Evolutionary conservation across 92 coral and sea anemone genomes (phyloP), one percentile per base, ranked within the genome.

Genomic region (Porites lobata): DNA sequence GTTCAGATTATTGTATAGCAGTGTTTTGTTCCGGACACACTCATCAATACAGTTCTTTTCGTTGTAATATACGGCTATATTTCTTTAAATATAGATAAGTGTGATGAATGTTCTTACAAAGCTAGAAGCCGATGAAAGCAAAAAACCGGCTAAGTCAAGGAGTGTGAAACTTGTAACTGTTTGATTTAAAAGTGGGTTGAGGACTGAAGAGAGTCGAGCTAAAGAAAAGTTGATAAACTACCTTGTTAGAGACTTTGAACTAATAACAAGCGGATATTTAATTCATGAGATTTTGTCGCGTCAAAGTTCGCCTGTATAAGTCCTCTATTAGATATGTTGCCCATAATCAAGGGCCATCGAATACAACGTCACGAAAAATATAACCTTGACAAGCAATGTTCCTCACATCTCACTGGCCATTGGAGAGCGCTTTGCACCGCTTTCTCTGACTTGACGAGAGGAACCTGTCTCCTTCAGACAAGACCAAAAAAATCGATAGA

Each of bases 331-430:
- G 56, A 17, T 70, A 64, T 19, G 63, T 54, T 17, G 65, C 67
- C 68, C 50, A 51, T 6, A 79, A 3, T 80, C 85, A 67, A 75
- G 78, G 78, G 63, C 43, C 78, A 75, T 75, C 54, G 52, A 80
- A 58, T 17, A n/a, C n/a, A 67, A 64, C 75, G 38, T 82, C 86
- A 82, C 86, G 86, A 75, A 81, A 69, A 59, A 72, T 70, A 71
- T 59, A 79, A 47, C 68, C 58, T 19, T 53, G 47, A 50, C 78
- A 53, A 17, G 14, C 32, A 52, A 59, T 75, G 43, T 21, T 51
- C 43, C 11, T 50, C 64, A 75, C 29, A 75, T 75, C 64, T 21
- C 21, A 38, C 64, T 11, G 63, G 43, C 9, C 8, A 20, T 4
- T 53, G 78, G 19, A 4, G 63, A 1, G 0, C 53, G 9, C 6